Conservation (phyloP, 2,888 invertebrate species). For the Drosophila quinaria region DNA sequence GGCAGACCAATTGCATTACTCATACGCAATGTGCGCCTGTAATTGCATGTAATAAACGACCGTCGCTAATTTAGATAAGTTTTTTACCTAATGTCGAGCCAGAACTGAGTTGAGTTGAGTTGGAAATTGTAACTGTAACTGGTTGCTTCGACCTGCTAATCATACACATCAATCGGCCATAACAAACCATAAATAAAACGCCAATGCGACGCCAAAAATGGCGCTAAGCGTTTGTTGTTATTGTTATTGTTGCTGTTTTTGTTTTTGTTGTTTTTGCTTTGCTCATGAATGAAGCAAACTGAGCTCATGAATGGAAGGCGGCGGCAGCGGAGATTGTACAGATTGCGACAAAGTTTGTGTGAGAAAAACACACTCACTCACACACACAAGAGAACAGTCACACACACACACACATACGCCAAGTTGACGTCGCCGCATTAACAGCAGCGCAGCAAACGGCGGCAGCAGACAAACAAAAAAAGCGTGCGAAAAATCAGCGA, state of each 20-base stretch:
- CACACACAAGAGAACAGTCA: slow-evolving; percentile 14
- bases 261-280: slow-evolving; percentile 20
- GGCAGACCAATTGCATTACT: slow-evolving; percentile 59
- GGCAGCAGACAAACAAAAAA: slow-evolving; percentile 39
- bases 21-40: slow-evolving; percentile 66
- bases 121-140: slow-evolving; percentile 39
- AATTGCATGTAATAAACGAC: slow-evolving; percentile 75
- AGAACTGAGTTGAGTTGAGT: neutral
- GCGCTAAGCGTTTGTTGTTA: slow-evolving; percentile 43
- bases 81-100: slow-evolving; percentile 43
- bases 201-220: slow-evolving; percentile 55
- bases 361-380: slow-evolving; percentile 31
- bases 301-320: slow-evolving; percentile 54
- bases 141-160: slow-evolving; percentile 54
- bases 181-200: slow-evolving; percentile 58
- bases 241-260: slow-evolving; percentile 14
- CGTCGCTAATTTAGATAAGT: slow-evolving; percentile 75
- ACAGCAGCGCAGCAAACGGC: slow-evolving; percentile 71
- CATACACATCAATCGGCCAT: slow-evolving; percentile 61
- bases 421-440: slow-evolving; percentile 57
- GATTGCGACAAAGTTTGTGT: slow-evolving; percentile 50
- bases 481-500: slow-evolving; percentile 60
- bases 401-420: slow-evolving; percentile 45
- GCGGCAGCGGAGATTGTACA: slow-evolving; percentile 44
- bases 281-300: slow-evolving; percentile 56